phyloP scores from a whole-genome alignment of 2,888 invertebrate species.

The Psylliodes chrysocephalus region DNA sequence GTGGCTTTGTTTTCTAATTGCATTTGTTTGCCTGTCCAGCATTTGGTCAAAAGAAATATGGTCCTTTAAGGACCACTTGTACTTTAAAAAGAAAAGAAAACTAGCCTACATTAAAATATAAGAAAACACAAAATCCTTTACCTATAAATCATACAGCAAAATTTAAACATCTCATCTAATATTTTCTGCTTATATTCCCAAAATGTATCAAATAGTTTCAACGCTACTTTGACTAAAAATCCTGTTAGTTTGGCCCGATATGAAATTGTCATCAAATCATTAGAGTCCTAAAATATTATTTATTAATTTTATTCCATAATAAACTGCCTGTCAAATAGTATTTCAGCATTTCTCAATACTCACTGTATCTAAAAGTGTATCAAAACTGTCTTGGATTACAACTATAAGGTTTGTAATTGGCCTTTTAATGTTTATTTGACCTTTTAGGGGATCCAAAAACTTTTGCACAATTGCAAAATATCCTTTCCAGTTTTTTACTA shows the following conservation, averaged over 20 bases:
- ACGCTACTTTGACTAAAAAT: conserved; percentile 66
- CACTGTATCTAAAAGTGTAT: conserved; percentile 33
- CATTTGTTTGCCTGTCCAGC: no score
- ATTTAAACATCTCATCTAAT: conserved; percentile 36
- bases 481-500: conserved; percentile 70
- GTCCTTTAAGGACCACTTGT: no score
- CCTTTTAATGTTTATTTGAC: conserved; percentile 53
- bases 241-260: conserved; percentile 66
- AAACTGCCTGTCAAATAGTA: no score
- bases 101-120: no score
- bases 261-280: conserved; percentile 62
- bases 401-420: conserved; percentile 42
- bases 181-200: conserved; percentile 38
- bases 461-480: conserved; percentile 65
- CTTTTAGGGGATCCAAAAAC: conserved; percentile 61
- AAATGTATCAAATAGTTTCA: conserved; percentile 64
- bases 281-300: conserved; percentile 60
- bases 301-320: no score
- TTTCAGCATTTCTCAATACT: conserved; percentile 16
- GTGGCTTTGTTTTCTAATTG: no score
- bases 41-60: no score
- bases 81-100: no score
- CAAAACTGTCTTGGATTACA: conserved; percentile 48
- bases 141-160: conserved; percentile 44
- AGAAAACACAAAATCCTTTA: no score